Conservation (phyloP, 2,797 vertebrate species). For the Myotis pilosus region DNA sequence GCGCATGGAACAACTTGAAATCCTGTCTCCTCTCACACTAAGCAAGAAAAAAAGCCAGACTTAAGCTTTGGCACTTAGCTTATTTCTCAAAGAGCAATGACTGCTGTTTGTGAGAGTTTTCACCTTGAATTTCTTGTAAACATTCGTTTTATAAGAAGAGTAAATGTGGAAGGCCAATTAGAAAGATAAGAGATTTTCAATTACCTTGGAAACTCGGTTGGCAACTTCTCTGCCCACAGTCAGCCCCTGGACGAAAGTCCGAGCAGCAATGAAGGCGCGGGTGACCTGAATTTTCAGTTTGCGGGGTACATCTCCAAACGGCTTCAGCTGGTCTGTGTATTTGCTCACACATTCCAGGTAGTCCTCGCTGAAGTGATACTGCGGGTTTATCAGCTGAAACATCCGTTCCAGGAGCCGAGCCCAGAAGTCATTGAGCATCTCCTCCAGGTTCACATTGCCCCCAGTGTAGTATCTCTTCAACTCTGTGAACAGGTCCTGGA, state of each 20-base stretch:
- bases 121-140: background rate
- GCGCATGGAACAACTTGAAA: background rate
- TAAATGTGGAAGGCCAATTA: background rate
- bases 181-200: background rate
- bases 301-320: constrained; percentile 96
- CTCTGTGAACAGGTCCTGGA: constrained; percentile 96
- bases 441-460: constrained; percentile 97
- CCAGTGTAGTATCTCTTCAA: constrained; percentile 96
- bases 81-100: background rate
- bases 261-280: constrained; percentile 94
- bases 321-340: constrained; percentile 97
- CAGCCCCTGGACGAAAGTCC: constrained; percentile 97
- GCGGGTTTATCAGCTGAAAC: constrained; percentile 97
- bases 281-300: constrained; percentile 97
- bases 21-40: background rate
- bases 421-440: constrained; percentile 99
- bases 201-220: constrained; percentile 97
- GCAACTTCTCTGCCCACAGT: constrained; percentile 96
- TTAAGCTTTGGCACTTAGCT: background rate
- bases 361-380: constrained; percentile 97
- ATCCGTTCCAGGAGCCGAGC: constrained; percentile 96
- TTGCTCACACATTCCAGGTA: constrained; percentile 98
- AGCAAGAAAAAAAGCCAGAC: background rate
- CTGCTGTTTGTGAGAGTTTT: background rate
- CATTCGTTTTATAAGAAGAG: background rate